Base-by-base conservation (phyloP, 1,140 invertebrate species). In the Conus ventricosus region DNA sequence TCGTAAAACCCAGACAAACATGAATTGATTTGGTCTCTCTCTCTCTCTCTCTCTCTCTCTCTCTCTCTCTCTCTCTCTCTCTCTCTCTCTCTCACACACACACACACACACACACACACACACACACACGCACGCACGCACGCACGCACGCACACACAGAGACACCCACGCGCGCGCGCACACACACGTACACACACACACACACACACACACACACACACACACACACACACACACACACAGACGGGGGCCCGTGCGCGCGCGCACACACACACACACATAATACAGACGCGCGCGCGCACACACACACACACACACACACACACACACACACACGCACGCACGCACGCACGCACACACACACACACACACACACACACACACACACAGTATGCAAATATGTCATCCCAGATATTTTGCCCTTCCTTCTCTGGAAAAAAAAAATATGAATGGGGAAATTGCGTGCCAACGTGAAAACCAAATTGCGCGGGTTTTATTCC, bases 1-100 rank as follows among this genome's bases (percentile, higher is more conserved):
- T n/a, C n/a, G n/a, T n/a, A n/a, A n/a, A n/a, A n/a, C n/a, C n/a
- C n/a, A n/a, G n/a, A n/a, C n/a, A n/a, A n/a, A n/a, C n/a, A n/a
- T n/a, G n/a, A n/a, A n/a, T n/a, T n/a, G n/a, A n/a, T n/a, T n/a
- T n/a, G n/a, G n/a, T n/a, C n/a, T n/a, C n/a, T n/a, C n/a, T n/a
- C n/a, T n/a, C n/a, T n/a, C n/a, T n/a, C n/a, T n/a, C n/a, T n/a
- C n/a, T n/a, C n/a, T n/a, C n/a, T n/a, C n/a, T n/a, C n/a, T n/a
- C n/a, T n/a, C n/a, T n/a, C n/a, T n/a, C n/a, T n/a, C n/a, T n/a
- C n/a, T n/a, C n/a, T n/a, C n/a, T n/a, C n/a, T n/a, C n/a, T n/a
- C n/a, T n/a, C n/a, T n/a, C n/a, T n/a, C 78, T 39, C 78, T 6
- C 78, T 39, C 78, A 80, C 78, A 80, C 78, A 80, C 78, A 80